Base-by-base conservation (phyloP, 2,113 vertebrate species). In the Triplophysa tibetana region DNA sequence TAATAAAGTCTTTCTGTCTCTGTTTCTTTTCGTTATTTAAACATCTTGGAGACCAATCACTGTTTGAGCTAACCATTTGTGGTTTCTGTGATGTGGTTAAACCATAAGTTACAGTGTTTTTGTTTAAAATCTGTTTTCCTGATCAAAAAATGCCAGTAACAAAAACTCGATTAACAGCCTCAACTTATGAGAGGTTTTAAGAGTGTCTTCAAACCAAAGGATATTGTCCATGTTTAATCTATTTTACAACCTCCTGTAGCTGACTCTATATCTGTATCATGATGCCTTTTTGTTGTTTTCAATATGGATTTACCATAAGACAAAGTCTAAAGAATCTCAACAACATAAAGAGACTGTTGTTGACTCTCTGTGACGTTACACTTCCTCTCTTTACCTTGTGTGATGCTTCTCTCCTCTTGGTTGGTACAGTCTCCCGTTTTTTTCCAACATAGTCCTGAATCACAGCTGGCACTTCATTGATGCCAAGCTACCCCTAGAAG, bases 31-130 rank as follows among this genome's bases (percentile, higher is more conserved):
- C 23, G 45, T 60, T 60, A 75, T 13, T 17, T 74, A 12, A 19
- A 7, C 5, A 45, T 62, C 61, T 74, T 45, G 38, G 38, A 62
- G 21, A 75, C 33, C 69, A 38, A 21, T 21, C 2, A 58, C 21
- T 58, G 54, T 58, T 56, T 10, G 9, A 58, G n/a, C 29, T 58
- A 38, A 72, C 19, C 70, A 58, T 19, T 29, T 16, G 68, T 54
- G 70, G 48, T 43, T 76, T 65, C 41, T 83, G 64, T 43, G 24
- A 45, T 63, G 43, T 73, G 65, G 62, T 67, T 54, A 52, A 65
- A 80, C 33, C 26, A 61, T 13, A 60, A 24, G 50, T 67, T 24
- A 29, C 26, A 60, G 24, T 68, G 48, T 19, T 60, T 75, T 10
- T n/a, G 50, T 48, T 56, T 19, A 63, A 68, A 29, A 43, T 56